Percentiles rank a stretch among this genome's conserved stretches.
These are phyloP conservation scores for Drosophila mulleri DNA, from an alignment of 2,888 invertebrate species.

Conservation along the genomic window DNA sequence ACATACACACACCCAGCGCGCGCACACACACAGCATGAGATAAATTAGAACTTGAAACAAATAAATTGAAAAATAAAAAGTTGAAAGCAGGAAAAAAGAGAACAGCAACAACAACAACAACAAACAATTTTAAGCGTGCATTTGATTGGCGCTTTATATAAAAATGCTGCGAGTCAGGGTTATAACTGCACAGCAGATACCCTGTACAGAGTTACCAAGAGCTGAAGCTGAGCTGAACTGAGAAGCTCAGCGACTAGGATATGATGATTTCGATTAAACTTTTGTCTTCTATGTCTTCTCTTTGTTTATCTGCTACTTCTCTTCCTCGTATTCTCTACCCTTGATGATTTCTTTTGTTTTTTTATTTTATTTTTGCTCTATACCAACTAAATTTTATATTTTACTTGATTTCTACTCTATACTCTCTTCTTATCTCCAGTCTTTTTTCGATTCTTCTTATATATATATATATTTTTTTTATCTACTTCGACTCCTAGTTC, in stretches of 20 bases:
- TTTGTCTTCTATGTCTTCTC: too few species aligned
- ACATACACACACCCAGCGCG: slow-evolving; percentile 2
- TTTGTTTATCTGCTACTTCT: too few species aligned
- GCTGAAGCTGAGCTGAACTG: background rate
- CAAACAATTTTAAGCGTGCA: slow-evolving; percentile 50
- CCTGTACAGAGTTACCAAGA: background rate
- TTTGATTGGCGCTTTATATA: slow-evolving; percentile 23
- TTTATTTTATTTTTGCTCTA: too few species aligned
- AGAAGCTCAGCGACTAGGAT: background rate
- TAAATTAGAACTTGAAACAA: slow-evolving; percentile 79
- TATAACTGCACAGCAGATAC: too few species aligned
- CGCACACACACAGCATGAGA: slow-evolving; percentile 40
- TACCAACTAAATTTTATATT: too few species aligned
- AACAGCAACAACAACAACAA: slow-evolving; percentile 34
- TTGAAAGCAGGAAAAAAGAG: slow-evolving; percentile 37
- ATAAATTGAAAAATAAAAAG: slow-evolving; percentile 64
- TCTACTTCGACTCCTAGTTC: too few species aligned
- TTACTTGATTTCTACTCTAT: too few species aligned
- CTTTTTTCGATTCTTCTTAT: too few species aligned
- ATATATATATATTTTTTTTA: background rate
- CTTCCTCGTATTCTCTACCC: too few species aligned
- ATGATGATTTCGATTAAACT: background rate
- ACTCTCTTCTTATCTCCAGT: too few species aligned
- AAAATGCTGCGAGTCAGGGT: too few species aligned
- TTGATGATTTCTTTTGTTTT: too few species aligned